Conservation (phyloP, 2,888 invertebrate species). For the Microctonus hyperodae region DNA sequence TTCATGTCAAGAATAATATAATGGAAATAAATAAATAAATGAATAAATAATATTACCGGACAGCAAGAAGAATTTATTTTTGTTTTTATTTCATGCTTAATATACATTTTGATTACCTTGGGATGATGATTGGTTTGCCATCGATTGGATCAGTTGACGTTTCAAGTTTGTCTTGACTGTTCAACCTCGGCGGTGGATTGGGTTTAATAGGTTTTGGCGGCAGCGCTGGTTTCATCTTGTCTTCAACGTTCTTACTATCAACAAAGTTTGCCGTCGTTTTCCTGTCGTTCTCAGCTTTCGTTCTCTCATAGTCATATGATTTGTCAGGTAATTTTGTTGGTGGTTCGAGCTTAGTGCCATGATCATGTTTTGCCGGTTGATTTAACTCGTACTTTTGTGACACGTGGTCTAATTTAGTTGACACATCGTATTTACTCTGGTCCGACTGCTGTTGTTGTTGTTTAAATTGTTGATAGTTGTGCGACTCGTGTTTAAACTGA, state of each 20-base stretch:
- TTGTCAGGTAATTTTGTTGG: slow-evolving; percentile 52
- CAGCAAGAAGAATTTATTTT: not conserved
- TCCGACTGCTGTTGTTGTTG: slow-evolving; percentile 39
- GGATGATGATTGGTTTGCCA: slow-evolving; percentile 9
- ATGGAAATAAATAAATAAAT: not conserved
- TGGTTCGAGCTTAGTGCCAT: slow-evolving; percentile 52
- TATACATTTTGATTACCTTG: slow-evolving; percentile 12
- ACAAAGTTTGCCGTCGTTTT: slow-evolving; percentile 44
- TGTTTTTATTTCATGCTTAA: not conserved
- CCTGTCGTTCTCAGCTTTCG: slow-evolving; percentile 48
- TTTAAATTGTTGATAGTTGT: slow-evolving; percentile 46
- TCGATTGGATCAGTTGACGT: slow-evolving; percentile 38
- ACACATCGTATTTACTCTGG: slow-evolving; percentile 31
- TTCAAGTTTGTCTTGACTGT: slow-evolving; percentile 56
- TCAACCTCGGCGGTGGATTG: slow-evolving; percentile 60
- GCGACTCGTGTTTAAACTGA: slow-evolving; percentile 42
- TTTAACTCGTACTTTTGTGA: slow-evolving; percentile 44
- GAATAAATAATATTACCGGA: not conserved
- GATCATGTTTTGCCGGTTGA: slow-evolving; percentile 47
- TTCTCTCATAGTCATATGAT: slow-evolving; percentile 53
- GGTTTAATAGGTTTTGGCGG: slow-evolving; percentile 78
- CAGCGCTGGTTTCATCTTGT: slow-evolving; percentile 74
- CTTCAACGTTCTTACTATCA: slow-evolving; percentile 48
- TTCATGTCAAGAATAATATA: not conserved
- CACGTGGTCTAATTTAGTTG: not conserved